Evolutionary conservation across 92 coral and sea anemone genomes (phyloP).

Genomic region (Isaurus tuberculatus): DNA sequence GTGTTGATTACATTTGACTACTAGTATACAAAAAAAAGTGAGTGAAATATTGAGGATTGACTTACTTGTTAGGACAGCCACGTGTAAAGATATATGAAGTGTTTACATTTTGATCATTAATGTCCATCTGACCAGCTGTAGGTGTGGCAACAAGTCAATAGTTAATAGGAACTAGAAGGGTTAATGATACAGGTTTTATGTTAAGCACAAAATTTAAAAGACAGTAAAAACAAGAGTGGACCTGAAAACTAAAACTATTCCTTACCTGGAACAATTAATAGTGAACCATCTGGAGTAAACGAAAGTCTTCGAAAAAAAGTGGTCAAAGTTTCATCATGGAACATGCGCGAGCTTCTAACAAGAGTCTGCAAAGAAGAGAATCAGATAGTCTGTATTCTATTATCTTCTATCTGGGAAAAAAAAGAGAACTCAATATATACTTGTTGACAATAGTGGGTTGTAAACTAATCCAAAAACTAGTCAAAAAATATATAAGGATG

Average conservation of each 20-base stretch:
- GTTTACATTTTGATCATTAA: conserved; percentile 78
- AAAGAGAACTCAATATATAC: background rate
- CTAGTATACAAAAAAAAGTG: too few species aligned
- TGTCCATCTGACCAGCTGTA: conserved; percentile 89
- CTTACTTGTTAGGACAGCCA: conserved; percentile 95
- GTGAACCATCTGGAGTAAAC: conserved; percentile 95
- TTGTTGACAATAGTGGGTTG: too few species aligned
- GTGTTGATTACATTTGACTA: too few species aligned
- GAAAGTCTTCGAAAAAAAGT: conserved; percentile 94
- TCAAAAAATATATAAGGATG: background rate
- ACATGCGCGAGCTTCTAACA: conserved; percentile 68
- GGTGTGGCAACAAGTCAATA: background rate
- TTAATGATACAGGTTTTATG: background rate
- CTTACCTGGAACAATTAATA: conserved; percentile 88
- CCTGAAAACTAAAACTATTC: too few species aligned
- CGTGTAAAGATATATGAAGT: conserved; percentile 93
- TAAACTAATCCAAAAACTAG: too few species aligned
- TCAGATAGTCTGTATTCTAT: background rate
- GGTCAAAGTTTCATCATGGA: conserved; percentile 95
- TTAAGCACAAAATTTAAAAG: too few species aligned
- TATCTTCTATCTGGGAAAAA: background rate
- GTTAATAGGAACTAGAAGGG: background rate
- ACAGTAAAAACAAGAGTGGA: too few species aligned
- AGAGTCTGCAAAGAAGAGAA: background rate
- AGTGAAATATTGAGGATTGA: too few species aligned